Percentiles rank a stretch among this genome's conserved stretches.
phyloP scores from a whole-genome alignment of 2,797 vertebrate species.

The Peromyscus eremicus region DNA sequence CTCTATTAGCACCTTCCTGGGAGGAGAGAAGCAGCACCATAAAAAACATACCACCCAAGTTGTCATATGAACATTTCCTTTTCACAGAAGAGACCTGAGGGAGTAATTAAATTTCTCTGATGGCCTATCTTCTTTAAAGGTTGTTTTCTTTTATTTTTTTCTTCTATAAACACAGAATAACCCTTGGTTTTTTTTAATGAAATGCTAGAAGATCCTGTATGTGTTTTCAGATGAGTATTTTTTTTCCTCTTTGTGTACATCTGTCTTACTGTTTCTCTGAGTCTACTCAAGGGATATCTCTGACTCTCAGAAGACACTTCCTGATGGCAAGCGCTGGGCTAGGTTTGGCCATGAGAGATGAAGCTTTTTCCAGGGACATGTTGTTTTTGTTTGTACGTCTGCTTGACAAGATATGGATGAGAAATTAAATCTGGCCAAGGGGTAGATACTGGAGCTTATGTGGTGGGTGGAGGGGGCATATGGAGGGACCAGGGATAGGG shows the following conservation, averaged over 20 bases:
- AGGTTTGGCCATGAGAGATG: constrained; percentile 43
- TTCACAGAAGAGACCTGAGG: constrained; percentile 39
- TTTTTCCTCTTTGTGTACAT: neutral
- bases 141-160: neutral
- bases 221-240: constrained; percentile 26
- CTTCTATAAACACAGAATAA: constrained; percentile 63
- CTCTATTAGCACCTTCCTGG: neutral
- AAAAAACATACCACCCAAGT: neutral
- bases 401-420: constrained; percentile 59
- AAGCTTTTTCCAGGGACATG: constrained; percentile 55
- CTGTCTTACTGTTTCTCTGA: constrained; percentile 60
- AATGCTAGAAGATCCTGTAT: constrained; percentile 47
- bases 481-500: constrained; percentile 41
- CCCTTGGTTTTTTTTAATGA: constrained; percentile 72
- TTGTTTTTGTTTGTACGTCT: constrained; percentile 59
- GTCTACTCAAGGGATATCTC: constrained; percentile 18
- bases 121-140: constrained; percentile 70
- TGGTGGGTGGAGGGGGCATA: constrained; percentile 46
- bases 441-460: constrained; percentile 24
- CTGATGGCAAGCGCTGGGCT: neutral
- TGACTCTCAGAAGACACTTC: constrained; percentile 31
- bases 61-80: constrained; percentile 48
- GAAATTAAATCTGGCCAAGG: constrained; percentile 75
- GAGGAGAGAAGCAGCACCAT: neutral
- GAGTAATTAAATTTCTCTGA: constrained; percentile 69